A percentile compares a stretch with the other conserved stretches of the same genome.
These are phyloP conservation scores for Lumbricus terrestris DNA, from an alignment of 2,888 invertebrate genomes.

Conservation along the genomic window DNA sequence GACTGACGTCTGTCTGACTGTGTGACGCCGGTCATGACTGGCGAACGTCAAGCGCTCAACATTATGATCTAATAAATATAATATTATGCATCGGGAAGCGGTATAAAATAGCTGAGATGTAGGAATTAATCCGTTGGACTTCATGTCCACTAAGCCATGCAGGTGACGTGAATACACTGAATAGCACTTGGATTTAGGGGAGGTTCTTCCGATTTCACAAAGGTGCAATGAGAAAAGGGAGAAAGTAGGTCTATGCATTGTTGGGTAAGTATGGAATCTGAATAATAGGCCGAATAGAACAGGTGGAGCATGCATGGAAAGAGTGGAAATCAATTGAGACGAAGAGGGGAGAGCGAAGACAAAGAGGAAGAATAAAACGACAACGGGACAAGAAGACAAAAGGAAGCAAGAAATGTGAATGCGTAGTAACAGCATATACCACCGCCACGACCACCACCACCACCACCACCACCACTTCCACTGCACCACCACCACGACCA, in stretches of 20 bases:
- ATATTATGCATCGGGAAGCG: too few species aligned
- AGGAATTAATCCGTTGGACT: neutral
- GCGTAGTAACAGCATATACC: too few species aligned
- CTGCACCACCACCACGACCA: too few species aligned
- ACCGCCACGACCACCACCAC: too few species aligned
- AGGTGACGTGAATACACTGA: too few species aligned
- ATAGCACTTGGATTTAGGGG: neutral
- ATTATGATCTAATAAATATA: too few species aligned
- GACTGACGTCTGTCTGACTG: too few species aligned
- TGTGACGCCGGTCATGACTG: neutral
- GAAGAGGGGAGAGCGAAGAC: neutral
- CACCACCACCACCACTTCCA: too few species aligned
- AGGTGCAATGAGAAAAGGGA: neutral
- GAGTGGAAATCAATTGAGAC: neutral
- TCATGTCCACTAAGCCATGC: neutral
- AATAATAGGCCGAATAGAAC: neutral
- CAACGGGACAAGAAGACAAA: neutral
- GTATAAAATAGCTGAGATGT: neutral
- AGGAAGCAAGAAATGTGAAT: neutral
- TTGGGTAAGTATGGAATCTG: neutral
- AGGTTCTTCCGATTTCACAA: neutral
- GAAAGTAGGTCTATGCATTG: neutral
- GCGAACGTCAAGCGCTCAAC: neutral
- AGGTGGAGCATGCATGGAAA: too few species aligned
- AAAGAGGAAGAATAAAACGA: neutral